Base-by-base conservation (phyloP, 2,797 vertebrate species). In the Sternotherus odoratus region DNA sequence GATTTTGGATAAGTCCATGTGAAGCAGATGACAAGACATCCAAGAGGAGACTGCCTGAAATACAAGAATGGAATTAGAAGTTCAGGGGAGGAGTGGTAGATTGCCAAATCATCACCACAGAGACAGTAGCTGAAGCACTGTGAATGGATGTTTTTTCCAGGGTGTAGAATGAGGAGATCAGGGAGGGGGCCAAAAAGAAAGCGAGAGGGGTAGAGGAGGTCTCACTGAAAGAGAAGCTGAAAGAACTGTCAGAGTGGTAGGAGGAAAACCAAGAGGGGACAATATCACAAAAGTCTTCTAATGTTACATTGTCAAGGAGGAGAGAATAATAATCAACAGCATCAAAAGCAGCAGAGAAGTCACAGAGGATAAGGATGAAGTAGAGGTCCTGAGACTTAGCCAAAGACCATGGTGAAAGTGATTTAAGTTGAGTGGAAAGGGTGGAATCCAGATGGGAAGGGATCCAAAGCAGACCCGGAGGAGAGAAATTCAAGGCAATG, bases 251-350 rank as follows among this genome's bases (percentile, higher is more conserved):
- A 1, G 50, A 2, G 1, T 39, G 4, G 33, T 4, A 24, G 3
- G 19, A 4, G 5, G 1, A 1, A 8, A 4, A n/a, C 21, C 48
- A 30, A 30, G 2, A 43, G 8, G 15, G 4, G 30, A n/a, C 33
- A 33, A 63, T 63, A n/a, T 9, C 33, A 66, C 60, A n/a, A 19
- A 66, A n/a, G 6, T 66, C 60, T 66, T 66, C 60, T 36, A 36
- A 69, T 8, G 5, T 17, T 54, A 46, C 5, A 43, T n/a, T 54
- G 77, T 4, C 24, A 5, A 43, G 30, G 3, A 15, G 24, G 16
- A 57, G 1, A 49, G 5, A n/a, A 54, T 28, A n/a, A 54, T 28
- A 10, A 83, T 63, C 28, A 24, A 19, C 16, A 39, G 16, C 36
- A 53, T 15, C 9, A 46, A 80, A 8, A n/a, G n/a, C 9, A 83